These are phyloP conservation scores for Saccopteryx bilineata DNA, from an alignment of 2,113 vertebrate genomes.

Conservation along the genomic window DNA sequence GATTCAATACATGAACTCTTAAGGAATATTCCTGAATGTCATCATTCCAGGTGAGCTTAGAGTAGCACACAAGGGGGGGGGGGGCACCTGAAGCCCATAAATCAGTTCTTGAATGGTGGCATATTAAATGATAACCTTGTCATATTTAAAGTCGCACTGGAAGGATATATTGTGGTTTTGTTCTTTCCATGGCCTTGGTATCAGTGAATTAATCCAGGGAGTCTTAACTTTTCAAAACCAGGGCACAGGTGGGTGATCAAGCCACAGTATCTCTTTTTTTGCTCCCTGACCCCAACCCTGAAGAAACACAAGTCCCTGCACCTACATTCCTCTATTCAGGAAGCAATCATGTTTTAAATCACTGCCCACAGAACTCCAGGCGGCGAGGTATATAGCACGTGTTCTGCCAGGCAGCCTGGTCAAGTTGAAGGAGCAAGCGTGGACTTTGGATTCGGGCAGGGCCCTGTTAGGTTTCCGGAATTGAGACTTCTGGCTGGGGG, in stretches of 20 bases:
- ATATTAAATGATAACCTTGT: constrained; percentile 87
- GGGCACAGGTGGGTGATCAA: not conserved
- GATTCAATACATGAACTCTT: constrained; percentile 62
- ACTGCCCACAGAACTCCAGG: rapidly evolving
- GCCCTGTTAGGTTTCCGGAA: not conserved
- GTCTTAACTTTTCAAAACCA: constrained; percentile 63
- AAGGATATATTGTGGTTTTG: constrained; percentile 80
- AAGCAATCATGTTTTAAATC: not conserved
- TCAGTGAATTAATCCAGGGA: constrained; percentile 78
- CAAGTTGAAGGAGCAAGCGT: not conserved
- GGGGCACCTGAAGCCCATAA: constrained; percentile 67
- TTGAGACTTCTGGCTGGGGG: not conserved
- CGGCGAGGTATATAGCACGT: not conserved
- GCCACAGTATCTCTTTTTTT: no score
- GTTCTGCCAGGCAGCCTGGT: not conserved
- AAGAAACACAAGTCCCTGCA: rapidly evolving
- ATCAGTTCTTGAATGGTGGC: constrained; percentile 82
- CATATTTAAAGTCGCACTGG: constrained; percentile 84
- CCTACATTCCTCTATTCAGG: no score
- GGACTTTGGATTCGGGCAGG: not conserved
- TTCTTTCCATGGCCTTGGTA: constrained; percentile 69
- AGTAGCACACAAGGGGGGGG: constrained; percentile 14
- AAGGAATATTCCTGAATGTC: constrained; percentile 66
- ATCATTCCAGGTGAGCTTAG: constrained; percentile 69
- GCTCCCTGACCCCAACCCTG: no score